Evolutionary conservation across 2,888 invertebrate species (phyloP), one percentile per base, ranked within the genome.

Genomic region (Drosophila monieri): DNA sequence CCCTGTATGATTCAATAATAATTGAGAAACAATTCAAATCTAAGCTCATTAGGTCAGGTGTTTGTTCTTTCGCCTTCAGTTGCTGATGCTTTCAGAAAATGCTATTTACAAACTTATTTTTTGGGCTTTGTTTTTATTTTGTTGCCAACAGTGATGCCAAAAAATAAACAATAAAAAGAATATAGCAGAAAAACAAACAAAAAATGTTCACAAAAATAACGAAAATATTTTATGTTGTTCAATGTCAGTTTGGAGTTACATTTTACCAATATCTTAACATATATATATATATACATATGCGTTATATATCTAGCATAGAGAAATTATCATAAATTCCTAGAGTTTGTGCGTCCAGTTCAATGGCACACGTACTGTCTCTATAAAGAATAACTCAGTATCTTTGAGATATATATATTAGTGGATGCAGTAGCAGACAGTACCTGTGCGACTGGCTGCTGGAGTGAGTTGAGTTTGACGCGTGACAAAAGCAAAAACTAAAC

Each of bases 221-320:
- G 85, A 81, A 81, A 81, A 81, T 85, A 85, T 85, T 85, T 85
- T 85, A 87, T 85, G 85, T 85, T 85, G 88, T 83, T 85, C 85
- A 83, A 85, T 85, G 85, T 85, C 85, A 85, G 85, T 85, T 85
- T 85, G 85, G 85, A 85, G 85, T 87, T 85, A 85, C 86, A 84
- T 81, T 79, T 78, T 79, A 76, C 79, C 77, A 67, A 80, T 54
- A 66, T 54, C 61, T 41, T 60, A 46, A 72, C 60, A 69, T 52
- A 61, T 35, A 58, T 35, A 61, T 70, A 71, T 64, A 69, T 85
- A 85, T 78, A 86, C 77, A 86, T 86, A 80, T 84, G 80, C 78
- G 86, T 85, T 84, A 78, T 71, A 78, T 80, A 83, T 75, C 52
- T 68, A 66, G 56, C 52, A 46, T 44, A 64, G 54, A 48, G 61